Evolutionary conservation across 2,113 vertebrate genomes (phyloP).

Genomic region (Caranx ignobilis): DNA sequence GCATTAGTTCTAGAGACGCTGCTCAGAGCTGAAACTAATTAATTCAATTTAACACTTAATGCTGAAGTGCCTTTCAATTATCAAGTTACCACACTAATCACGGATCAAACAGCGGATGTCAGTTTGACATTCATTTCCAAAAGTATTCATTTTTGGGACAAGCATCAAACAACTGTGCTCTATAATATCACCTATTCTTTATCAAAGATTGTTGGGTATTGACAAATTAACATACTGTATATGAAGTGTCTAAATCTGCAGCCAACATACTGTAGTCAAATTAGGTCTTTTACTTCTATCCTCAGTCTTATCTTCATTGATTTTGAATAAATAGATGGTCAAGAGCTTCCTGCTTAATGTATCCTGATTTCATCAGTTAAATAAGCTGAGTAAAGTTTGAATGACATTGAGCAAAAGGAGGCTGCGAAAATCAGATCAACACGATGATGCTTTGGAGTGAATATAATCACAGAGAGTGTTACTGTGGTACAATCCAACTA

Average conservation of each 20-base stretch:
- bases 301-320: constrained; percentile 8
- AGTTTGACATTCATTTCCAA: background rate
- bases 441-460: constrained; percentile 13
- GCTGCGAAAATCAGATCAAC: constrained; percentile 18
- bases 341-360: background rate
- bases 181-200: background rate
- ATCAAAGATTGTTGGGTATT: no score
- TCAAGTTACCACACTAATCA: background rate
- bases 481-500: background rate
- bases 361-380: constrained; percentile 17
- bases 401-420: constrained; percentile 15
- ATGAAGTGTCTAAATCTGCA: background rate
- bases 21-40: constrained; percentile 4
- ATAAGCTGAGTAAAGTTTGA: constrained; percentile 17
- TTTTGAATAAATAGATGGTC: constrained; percentile 23
- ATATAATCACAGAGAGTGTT: constrained; percentile 6
- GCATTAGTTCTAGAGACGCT: constrained; percentile 4
- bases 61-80: background rate
- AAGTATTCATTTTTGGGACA: background rate
- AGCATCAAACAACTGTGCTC: background rate
- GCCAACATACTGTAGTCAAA: background rate
- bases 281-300: background rate
- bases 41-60: constrained; percentile 23
- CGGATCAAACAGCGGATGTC: background rate
- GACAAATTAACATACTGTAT: background rate